Base-by-base conservation (phyloP, 2,113 vertebrate species). In the Hemibagrus wyckioides region DNA sequence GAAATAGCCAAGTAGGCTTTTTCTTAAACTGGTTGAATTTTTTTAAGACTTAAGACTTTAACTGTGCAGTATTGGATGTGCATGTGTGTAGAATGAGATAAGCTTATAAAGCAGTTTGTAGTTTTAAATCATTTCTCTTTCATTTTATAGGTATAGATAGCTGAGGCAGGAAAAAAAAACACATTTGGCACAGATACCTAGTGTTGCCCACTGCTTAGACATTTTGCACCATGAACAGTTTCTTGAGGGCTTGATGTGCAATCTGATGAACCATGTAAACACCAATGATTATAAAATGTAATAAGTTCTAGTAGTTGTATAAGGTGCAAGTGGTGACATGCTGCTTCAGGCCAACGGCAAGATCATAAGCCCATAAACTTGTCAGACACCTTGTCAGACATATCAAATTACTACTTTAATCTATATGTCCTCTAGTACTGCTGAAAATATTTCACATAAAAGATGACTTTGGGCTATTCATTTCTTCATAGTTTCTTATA, bases 401-500 rank as follows among this genome's bases (percentile, higher is more conserved):
- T 54, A n/a, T 80, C 15, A 80, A 0, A 36, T 80, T 21, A 36
- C 30, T 80, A 36, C 17, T 56, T 3, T 33, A 56, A 33, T 33
- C 7, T 80, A 56, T 54, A 79, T 80, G 52, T 36, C 77, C 30
- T 56, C 17, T 80, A 33, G 52, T 80, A 57, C 33, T 57, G 52
- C 50, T 28, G 25, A 28, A 76, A n/a, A 76, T 28, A 48, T 44
- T 50, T 76, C 14, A 50, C 6, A 50, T 44, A 48, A 76, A 50
- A 13, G 25, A 77, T 30, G 33, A 39, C 9, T 39, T 57, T 80
- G 4, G 6, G 30, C 79, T 11, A 52, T 54, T 54, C 2, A 19
- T 48, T 61, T 39, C 80, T 59, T 81, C 36, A 81, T 59, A 23
- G 13, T 63, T 82, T 44, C 28, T 59, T 81, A 57, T 57, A 59